A percentile compares a stretch with the other conserved stretches of the same genome.
Conservation (phyloP, 1,140 invertebrate species). For the Brachionus rubens region DNA sequence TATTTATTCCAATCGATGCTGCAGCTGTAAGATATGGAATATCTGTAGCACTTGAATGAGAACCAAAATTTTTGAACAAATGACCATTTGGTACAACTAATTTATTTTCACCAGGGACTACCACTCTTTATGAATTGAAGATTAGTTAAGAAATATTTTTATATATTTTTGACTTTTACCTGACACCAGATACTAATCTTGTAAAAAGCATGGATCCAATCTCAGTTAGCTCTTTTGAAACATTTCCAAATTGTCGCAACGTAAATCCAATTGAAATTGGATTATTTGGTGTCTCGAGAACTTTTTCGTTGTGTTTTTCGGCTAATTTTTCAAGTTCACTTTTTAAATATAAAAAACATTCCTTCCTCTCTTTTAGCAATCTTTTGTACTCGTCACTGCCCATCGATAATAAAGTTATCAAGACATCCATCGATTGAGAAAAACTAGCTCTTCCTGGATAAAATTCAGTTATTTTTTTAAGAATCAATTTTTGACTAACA, state of each 20-base stretch:
- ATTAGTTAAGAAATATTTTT: neutral
- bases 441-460: slow-evolving; percentile 69
- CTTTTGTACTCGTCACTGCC: slow-evolving; percentile 59
- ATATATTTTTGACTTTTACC: slow-evolving; percentile 53
- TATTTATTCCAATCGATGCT: slow-evolving; percentile 70
- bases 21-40: slow-evolving; percentile 70
- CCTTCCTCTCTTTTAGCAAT: slow-evolving; percentile 34
- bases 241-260: slow-evolving; percentile 16
- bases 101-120: slow-evolving; percentile 49
- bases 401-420: slow-evolving; percentile 75
- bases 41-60: slow-evolving; percentile 67
- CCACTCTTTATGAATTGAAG: slow-evolving; percentile 51
- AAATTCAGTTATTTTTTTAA: slow-evolving; percentile 37
- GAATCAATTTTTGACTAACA: slow-evolving; percentile 68
- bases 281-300: slow-evolving; percentile 70
- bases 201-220: slow-evolving; percentile 73
- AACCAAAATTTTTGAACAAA: slow-evolving; percentile 67
- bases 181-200: slow-evolving; percentile 69
- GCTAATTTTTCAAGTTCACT: slow-evolving; percentile 66
- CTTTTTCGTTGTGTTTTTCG: slow-evolving; percentile 63
- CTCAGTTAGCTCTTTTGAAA: slow-evolving; percentile 56
- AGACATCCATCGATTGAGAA: slow-evolving; percentile 72
- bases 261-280: slow-evolving; percentile 69
- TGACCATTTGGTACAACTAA: slow-evolving; percentile 49
- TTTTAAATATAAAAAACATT: slow-evolving; percentile 64